Conservation (phyloP, 2,888 invertebrate species). For the Ganaspis brasiliensis region DNA sequence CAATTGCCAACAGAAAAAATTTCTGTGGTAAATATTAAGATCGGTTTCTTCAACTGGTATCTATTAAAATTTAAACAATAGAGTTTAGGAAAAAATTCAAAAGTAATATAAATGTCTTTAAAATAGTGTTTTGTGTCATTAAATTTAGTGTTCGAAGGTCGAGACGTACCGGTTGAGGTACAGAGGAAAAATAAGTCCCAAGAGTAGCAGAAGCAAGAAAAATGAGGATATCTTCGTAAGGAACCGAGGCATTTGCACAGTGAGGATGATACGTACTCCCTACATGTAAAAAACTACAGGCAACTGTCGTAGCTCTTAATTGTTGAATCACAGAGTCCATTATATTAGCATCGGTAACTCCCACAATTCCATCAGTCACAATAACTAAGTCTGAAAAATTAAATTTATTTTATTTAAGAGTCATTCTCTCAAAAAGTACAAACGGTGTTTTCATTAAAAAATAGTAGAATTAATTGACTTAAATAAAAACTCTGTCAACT, state of each 20-base stretch:
- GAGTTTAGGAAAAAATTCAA: background rate
- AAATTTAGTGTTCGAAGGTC: background rate
- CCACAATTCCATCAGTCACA: slow-evolving; percentile 88
- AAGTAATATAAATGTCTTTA: background rate
- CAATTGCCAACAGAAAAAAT: slow-evolving; percentile 81
- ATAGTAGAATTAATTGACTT: no score
- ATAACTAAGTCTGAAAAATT: slow-evolving; percentile 85
- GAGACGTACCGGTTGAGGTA: slow-evolving; percentile 81
- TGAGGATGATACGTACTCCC: slow-evolving; percentile 86
- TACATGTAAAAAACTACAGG: slow-evolving; percentile 89
- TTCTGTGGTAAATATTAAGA: slow-evolving; percentile 84
- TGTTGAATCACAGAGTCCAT: slow-evolving; percentile 88
- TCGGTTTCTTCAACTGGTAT: slow-evolving; percentile 61
- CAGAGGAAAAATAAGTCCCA: slow-evolving; percentile 85
- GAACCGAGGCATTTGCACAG: slow-evolving; percentile 86
- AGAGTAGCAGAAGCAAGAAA: slow-evolving; percentile 89
- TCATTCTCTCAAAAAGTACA: no score
- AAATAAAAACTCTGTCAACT: no score
- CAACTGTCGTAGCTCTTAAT: slow-evolving; percentile 87
- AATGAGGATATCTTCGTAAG: slow-evolving; percentile 88
- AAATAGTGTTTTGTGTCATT: background rate
- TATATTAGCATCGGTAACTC: slow-evolving; percentile 87
- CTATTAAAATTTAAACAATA: slow-evolving; percentile 53
- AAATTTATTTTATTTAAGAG: slow-evolving; percentile 45
- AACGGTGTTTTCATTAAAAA: no score